phyloP scores from a whole-genome alignment of 2,797 vertebrate species.

The Semaprochilodus insignis region DNA sequence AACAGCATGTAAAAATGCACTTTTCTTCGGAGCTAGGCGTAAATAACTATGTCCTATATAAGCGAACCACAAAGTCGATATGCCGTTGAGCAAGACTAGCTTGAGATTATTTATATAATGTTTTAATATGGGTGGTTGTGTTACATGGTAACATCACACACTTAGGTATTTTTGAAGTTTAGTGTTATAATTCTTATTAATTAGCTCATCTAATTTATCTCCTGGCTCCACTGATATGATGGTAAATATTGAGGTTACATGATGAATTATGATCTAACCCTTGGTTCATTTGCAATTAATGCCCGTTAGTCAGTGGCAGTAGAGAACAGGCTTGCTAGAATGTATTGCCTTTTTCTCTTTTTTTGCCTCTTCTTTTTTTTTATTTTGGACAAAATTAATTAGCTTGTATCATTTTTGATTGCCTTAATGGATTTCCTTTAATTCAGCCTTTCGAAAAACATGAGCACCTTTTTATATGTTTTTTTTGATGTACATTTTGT shows the following conservation, averaged over 20 bases:
- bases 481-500: background rate
- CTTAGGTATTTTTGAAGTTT: background rate
- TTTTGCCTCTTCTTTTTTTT: background rate
- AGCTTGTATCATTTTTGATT: constrained; percentile 10
- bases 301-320: background rate
- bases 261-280: constrained; percentile 26
- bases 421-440: constrained; percentile 5
- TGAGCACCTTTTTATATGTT: background rate
- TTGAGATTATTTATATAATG: background rate
- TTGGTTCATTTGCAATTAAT: background rate
- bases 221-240: constrained; percentile 9
- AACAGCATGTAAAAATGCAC: constrained; percentile 40
- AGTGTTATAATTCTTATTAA: constrained; percentile 28
- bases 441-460: background rate
- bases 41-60: constrained; percentile 35
- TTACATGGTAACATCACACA: background rate
- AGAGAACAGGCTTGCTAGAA: background rate
- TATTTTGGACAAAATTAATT: constrained; percentile 12
- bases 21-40: constrained; percentile 31
- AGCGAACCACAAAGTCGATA: constrained; percentile 13
- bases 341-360: constrained; percentile 6
- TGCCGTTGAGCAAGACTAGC: background rate
- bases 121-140: background rate
- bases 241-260: background rate
- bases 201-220: constrained; percentile 20